Conservation (phyloP, 2,888 invertebrate species). For the Lumbricus terrestris region DNA sequence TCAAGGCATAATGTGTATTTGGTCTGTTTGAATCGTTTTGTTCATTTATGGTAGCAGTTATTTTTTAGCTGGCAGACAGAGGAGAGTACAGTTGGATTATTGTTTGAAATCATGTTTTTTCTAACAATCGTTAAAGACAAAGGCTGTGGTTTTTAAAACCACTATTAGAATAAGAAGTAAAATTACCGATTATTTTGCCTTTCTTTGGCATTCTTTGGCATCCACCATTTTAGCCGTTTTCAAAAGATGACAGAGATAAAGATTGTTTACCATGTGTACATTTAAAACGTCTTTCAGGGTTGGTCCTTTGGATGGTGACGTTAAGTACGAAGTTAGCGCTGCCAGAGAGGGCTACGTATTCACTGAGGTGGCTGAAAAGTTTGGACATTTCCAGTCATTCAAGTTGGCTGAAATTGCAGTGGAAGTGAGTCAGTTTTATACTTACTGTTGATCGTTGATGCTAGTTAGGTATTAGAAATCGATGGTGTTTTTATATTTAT, state of each 20-base stretch:
- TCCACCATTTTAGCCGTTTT: background rate
- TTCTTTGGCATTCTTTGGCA: background rate
- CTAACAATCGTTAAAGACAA: too few species aligned
- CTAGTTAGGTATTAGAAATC: background rate
- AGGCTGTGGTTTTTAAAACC: background rate
- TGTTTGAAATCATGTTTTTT: too few species aligned
- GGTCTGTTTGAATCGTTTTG: too few species aligned
- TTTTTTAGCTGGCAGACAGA: too few species aligned
- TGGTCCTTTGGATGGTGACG: slow-evolving; percentile 77
- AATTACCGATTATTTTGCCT: background rate
- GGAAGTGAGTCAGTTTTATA: slow-evolving; percentile 43
- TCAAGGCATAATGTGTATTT: too few species aligned
- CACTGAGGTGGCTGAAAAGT: slow-evolving; percentile 67
- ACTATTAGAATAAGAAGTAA: background rate
- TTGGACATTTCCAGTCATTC: slow-evolving; percentile 76
- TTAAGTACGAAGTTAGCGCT: slow-evolving; percentile 73
- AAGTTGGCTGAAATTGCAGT: slow-evolving; percentile 76
- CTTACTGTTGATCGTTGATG: background rate
- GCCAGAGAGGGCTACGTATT: slow-evolving; percentile 85
- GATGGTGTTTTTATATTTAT: background rate
- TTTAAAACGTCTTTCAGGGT: slow-evolving; percentile 62
- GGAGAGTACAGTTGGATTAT: too few species aligned
- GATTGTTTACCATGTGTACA: background rate
- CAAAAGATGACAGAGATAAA: background rate
- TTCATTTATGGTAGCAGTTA: too few species aligned